These are phyloP conservation scores for Trinorchestia longiramus DNA, from an alignment of 1,140 invertebrate species.

Conservation along the genomic window DNA sequence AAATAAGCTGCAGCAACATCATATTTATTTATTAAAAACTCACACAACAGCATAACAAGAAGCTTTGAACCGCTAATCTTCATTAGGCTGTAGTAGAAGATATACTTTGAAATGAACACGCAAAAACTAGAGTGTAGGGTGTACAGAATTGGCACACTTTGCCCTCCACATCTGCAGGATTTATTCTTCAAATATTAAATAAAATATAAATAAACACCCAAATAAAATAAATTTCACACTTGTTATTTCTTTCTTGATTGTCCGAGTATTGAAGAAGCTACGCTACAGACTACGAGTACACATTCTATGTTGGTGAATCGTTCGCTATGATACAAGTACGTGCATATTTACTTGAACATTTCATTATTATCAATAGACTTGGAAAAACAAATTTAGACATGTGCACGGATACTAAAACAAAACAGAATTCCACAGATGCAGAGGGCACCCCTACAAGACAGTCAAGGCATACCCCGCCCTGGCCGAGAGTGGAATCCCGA, in stretches of 20 bases:
- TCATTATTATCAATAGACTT: background rate
- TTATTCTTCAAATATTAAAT: background rate
- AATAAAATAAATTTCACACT: background rate
- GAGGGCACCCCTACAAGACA: background rate
- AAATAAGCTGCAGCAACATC: background rate
- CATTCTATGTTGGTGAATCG: background rate
- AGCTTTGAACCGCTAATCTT: background rate
- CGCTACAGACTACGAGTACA: background rate
- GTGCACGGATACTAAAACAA: background rate
- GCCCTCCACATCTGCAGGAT: background rate
- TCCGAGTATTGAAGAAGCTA: background rate
- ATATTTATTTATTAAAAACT: background rate
- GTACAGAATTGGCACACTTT: background rate
- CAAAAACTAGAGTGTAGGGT: background rate
- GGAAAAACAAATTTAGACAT: background rate
- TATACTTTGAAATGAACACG: background rate
- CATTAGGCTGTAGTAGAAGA: background rate
- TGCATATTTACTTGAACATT: background rate
- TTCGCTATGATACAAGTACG: no score
- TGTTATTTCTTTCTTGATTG: background rate
- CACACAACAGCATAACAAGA: background rate
- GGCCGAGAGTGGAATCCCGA: conserved; percentile 25
- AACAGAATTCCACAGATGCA: background rate
- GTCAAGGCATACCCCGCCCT: conserved; percentile 23
- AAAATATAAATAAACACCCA: background rate